phyloP scores from a whole-genome alignment of 1,140 invertebrate species.

The Linepithema humile region DNA sequence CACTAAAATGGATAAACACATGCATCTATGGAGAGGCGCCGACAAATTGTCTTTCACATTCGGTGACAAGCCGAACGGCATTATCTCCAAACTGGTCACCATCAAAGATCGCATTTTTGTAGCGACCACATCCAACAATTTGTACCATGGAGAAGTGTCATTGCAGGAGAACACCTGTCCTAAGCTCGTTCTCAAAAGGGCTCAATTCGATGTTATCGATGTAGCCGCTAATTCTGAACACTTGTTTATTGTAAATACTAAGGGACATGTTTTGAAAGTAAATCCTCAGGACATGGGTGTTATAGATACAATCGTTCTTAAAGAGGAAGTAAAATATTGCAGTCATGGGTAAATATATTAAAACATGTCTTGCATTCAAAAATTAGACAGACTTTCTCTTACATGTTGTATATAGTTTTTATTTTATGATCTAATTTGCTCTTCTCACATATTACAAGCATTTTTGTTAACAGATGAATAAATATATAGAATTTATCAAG shows the following conservation, averaged over 20 bases:
- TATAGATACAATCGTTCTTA: slow-evolving; percentile 86
- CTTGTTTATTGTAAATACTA: slow-evolving; percentile 87
- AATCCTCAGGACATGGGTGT: slow-evolving; percentile 84
- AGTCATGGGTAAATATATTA: slow-evolving; percentile 84
- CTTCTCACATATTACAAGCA: not conserved
- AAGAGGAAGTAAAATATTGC: slow-evolving; percentile 87
- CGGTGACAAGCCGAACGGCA: slow-evolving; percentile 74
- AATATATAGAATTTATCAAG: not conserved
- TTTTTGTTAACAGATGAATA: not conserved
- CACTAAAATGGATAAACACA: slow-evolving; percentile 75
- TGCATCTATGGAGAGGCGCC: slow-evolving; percentile 80
- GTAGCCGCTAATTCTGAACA: slow-evolving; percentile 86
- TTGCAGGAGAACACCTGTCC: slow-evolving; percentile 39
- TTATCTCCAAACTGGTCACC: slow-evolving; percentile 76
- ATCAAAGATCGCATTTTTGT: slow-evolving; percentile 79
- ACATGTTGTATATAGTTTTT: not conserved
- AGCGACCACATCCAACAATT: slow-evolving; percentile 73
- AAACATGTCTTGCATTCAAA: not conserved
- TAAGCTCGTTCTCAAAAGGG: slow-evolving; percentile 68
- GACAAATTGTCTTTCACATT: slow-evolving; percentile 76
- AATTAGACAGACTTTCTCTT: not conserved
- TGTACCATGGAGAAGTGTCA: slow-evolving; percentile 78
- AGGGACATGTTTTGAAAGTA: slow-evolving; percentile 87
- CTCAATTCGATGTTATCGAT: slow-evolving; percentile 84
- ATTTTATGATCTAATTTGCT: not conserved